Evolutionary conservation across 1,140 invertebrate genomes (phyloP).

Genomic region (Calosoma granatense): DNA sequence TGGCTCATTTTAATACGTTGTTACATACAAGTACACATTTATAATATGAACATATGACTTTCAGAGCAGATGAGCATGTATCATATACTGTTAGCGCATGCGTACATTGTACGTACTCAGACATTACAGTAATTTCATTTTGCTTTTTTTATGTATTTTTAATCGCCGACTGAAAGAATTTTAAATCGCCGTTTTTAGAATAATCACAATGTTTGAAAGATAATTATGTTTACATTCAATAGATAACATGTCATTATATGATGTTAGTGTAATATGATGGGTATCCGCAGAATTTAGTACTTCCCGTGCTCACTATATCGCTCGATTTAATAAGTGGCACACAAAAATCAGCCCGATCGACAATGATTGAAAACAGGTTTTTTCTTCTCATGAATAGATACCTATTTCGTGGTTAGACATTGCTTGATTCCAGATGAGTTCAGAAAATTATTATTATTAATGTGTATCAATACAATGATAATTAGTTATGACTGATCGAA

Average conservation of each 20-base stretch:
- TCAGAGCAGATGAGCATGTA: not conserved
- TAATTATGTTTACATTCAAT: slow-evolving; percentile 7
- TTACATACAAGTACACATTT: not conserved
- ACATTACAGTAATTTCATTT: not conserved
- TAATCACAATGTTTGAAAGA: not conserved
- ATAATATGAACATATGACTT: not conserved
- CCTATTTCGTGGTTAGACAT: too few relatives aligned
- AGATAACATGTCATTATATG: not conserved
- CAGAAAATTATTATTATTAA: too few relatives aligned
- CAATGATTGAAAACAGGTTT: too few relatives aligned
- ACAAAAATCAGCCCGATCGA: too few relatives aligned
- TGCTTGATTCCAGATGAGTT: too few relatives aligned
- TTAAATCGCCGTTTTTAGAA: not conserved
- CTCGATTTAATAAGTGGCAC: too few relatives aligned
- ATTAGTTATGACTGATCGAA: too few relatives aligned
- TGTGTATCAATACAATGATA: too few relatives aligned
- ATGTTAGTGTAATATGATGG: not conserved
- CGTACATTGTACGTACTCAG: not conserved
- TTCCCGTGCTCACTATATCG: too few relatives aligned
- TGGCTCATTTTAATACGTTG: not conserved
- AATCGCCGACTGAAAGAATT: not conserved
- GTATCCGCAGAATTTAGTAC: not conserved
- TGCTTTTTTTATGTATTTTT: not conserved
- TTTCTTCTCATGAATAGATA: too few relatives aligned
- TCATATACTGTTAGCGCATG: not conserved